Percentiles rank a stretch among this genome's conserved stretches.
Conservation (phyloP, 1,140 invertebrate genomes). For the Caenorhabditis latens region DNA sequence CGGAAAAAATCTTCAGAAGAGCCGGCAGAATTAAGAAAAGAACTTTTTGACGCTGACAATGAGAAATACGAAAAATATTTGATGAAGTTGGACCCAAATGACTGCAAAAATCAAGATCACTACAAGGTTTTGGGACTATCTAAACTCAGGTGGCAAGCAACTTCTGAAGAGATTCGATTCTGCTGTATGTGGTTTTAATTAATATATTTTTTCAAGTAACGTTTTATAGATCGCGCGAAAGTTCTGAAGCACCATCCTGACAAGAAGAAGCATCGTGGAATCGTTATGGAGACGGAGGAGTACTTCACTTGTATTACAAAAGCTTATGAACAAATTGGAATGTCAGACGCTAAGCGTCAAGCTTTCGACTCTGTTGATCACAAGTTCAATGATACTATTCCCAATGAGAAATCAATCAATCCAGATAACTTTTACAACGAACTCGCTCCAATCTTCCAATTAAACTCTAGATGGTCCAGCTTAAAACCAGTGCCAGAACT, state of each 20-base stretch:
- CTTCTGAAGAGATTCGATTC: slow-evolving; percentile 57
- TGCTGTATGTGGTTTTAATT: slow-evolving; percentile 63
- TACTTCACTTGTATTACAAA: slow-evolving; percentile 98
- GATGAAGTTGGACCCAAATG: slow-evolving; percentile 63
- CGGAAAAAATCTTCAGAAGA: slow-evolving; percentile 3
- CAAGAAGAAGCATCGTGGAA: slow-evolving; percentile 84
- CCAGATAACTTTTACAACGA: slow-evolving; percentile 85
- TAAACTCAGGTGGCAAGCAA: slow-evolving; percentile 65
- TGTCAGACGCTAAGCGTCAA: slow-evolving; percentile 85
- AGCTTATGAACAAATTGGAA: slow-evolving; percentile 88
- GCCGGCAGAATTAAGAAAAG: slow-evolving; percentile 35
- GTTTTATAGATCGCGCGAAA: slow-evolving; percentile 83
- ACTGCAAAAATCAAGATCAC: slow-evolving; percentile 67
- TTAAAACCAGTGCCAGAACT: slow-evolving; percentile 88
- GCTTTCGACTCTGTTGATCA: slow-evolving; percentile 97
- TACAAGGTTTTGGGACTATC: slow-evolving; percentile 68
- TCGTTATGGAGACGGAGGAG: slow-evolving; percentile 83
- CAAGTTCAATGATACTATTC: slow-evolving; percentile 88
- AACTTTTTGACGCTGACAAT: slow-evolving; percentile 64
- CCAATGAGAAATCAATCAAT: slow-evolving; percentile 80
- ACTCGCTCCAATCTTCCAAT: slow-evolving; percentile 86
- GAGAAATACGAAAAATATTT: slow-evolving; percentile 66
- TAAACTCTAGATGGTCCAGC: slow-evolving; percentile 90
- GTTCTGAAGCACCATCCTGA: slow-evolving; percentile 97
- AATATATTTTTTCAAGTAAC: neutral